Base-by-base conservation (phyloP, 2,888 invertebrate genomes). In the Mystacides longicornis region DNA sequence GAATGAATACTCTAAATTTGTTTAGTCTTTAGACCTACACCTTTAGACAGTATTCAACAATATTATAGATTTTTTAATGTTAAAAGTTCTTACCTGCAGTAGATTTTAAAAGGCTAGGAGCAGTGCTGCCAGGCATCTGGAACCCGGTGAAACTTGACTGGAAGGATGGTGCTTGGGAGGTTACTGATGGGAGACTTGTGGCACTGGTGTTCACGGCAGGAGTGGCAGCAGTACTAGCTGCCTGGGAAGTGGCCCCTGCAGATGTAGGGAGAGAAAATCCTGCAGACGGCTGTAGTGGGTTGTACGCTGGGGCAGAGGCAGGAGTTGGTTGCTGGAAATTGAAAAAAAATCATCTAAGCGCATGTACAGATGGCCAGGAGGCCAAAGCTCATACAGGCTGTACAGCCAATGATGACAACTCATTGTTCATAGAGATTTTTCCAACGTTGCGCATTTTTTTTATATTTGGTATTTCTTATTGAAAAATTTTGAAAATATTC, bases 181-280 rank as follows among this genome's bases (percentile, higher is more conserved):
- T 27, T 5, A 27, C 11, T 5, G 27, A 50, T 20, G 33, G 23
- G 33, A 48, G 9, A 37, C 23, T 23, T 16, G 45, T 43, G 1
- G 42, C 43, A 2, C 49, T 11, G 23, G 43, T 20, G n/a, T 11
- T 33, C 3, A 43, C 23, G 23, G 54, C 19, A n/a, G n/a, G 50
- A 31, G 50, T 14, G n/a, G 45, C 31, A 11, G 55, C 22, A 31
- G 46, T n/a, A 3, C 43, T 42, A 27, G 51, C 27, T 3, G 27
- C 46, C 42, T 23, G 31, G 16, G 51, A 37, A 3, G 45, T 23
- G 7, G 23, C 19, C 9, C 18, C n/a, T 1, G 52, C 16, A 2
- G 47, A 42, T 4, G 20, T 14, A 18, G 18, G 52, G 27, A 42
- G 51, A n/a, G 21, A 21, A 18, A 23, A 14, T n/a, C 42, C 18